phyloP scores from a whole-genome alignment of 1,140 invertebrate genomes.

The Eumaeus atala region DNA sequence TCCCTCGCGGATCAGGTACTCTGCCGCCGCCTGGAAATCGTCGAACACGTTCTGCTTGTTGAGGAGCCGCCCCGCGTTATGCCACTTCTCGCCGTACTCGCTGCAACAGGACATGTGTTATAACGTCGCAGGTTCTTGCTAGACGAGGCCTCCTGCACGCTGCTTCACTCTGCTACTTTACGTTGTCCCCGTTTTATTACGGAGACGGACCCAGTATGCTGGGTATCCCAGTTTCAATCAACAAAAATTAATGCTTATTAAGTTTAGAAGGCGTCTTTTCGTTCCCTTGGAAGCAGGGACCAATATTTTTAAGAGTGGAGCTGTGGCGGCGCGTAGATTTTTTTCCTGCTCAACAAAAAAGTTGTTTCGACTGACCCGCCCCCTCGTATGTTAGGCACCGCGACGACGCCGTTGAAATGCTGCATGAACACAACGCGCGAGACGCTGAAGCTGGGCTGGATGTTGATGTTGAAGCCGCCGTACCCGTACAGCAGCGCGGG shows the following conservation, averaged over 20 bases:
- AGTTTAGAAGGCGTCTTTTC: too few relatives aligned
- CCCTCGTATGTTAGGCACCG: constrained; percentile 95
- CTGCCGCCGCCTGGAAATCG: constrained; percentile 95
- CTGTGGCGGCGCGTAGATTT: too few relatives aligned
- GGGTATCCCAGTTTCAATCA: too few relatives aligned
- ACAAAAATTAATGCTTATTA: too few relatives aligned
- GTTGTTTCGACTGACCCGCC: constrained; percentile 82
- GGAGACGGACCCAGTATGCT: too few relatives aligned
- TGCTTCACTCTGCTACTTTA: too few relatives aligned
- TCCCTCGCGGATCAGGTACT: constrained; percentile 89
- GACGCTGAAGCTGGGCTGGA: constrained; percentile 90
- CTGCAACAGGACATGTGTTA: constrained; percentile 68
- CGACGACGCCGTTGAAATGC: constrained; percentile 91
- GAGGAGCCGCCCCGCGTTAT: constrained; percentile 90
- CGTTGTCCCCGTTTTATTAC: too few relatives aligned
- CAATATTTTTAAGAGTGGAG: too few relatives aligned
- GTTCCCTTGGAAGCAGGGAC: too few relatives aligned
- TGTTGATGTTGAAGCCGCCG: constrained; percentile 96
- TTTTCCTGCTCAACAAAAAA: too few relatives aligned
- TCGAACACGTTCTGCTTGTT: constrained; percentile 99
- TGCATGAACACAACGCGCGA: constrained; percentile 91
- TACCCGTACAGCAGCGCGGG: constrained; percentile 95
- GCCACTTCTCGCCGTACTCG: constrained; percentile 98
- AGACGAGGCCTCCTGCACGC: too few relatives aligned
- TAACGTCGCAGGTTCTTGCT: too few relatives aligned